Evolutionary conservation across 2,888 invertebrate species (phyloP), one percentile per base, ranked within the genome.

Genomic region (Harpalus rufipes): DNA sequence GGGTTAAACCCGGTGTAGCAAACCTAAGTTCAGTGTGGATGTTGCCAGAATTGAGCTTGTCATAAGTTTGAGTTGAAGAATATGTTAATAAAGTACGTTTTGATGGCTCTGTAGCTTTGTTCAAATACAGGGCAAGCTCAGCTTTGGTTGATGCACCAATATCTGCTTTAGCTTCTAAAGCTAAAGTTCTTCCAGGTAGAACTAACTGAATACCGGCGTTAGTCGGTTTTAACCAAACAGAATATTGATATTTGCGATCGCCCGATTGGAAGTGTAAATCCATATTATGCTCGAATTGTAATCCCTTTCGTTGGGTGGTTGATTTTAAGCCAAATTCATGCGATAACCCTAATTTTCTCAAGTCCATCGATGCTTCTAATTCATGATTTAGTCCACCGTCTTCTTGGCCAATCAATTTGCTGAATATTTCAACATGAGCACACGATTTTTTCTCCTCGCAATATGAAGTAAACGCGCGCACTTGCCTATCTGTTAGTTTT

Each of bases 401-500:
- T 85, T 92, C 94, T 94, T 91, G 91, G 6, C 90, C 86, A 85
- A 91, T 91, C 32, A 92, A 89, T 88, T 94, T 94, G 39, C 94
- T 93, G 87, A 94, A 92, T n/a, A 95, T 88, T 88, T 96, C 96
- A 21, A 95, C 92, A 88, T 95, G 94, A 0, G 95, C 95, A 89
- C 96, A 96, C 87, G 96, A 95, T 86, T 95, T 95, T 91, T 95
- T 95, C 89, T 95, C 95, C 87, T 96, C 96, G 89, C 96, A 96
- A 89, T 95, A 94, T 10, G 95, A 94, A 86, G 94, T 93, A 12
- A 94, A 93, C 72, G 94, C 92, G 88, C 95, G 94, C 89, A 95
- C 94, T 87, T 96, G 95, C 86, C 95, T 93, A 90, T 95, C 95
- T 61, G 96, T 95, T 78, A 94, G 89, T 87, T 95, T 95, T 0